These are phyloP conservation scores for Rhodeus uyekii DNA, from an alignment of 2,797 vertebrate species.

Conservation along the genomic window DNA sequence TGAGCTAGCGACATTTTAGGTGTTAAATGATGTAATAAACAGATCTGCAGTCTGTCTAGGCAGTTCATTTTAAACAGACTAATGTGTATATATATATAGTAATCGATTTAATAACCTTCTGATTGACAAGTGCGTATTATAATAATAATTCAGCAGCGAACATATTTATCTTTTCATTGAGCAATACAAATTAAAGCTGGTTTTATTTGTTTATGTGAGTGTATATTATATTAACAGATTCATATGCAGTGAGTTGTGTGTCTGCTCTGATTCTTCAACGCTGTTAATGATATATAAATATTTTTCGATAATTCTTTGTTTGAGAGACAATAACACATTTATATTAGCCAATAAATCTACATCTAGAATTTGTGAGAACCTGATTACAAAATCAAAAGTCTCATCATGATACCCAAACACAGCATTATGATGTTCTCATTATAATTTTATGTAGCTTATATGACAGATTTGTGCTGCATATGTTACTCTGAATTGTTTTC, in stretches of 20 bases:
- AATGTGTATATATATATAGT: not conserved
- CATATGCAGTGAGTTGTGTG: not conserved
- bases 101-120: not conserved
- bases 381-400: too few species aligned
- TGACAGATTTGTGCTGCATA: too few species aligned
- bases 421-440: too few species aligned
- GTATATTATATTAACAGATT: not conserved
- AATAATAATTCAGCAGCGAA: not conserved
- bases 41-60: not conserved
- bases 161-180: not conserved
- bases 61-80: not conserved
- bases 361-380: too few species aligned
- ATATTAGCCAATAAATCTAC: too few species aligned
- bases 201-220: not conserved
- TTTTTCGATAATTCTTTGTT: too few species aligned
- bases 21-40: not conserved
- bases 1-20: conserved; percentile 2
- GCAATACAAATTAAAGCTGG: not conserved
- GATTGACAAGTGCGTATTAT: not conserved
- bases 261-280: not conserved
- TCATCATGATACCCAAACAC: too few species aligned
- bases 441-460: too few species aligned
- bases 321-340: too few species aligned
- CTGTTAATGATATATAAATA: too few species aligned
- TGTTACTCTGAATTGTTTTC: too few species aligned